Base-by-base conservation (phyloP, 2,888 invertebrate genomes). In the Euphydryas editha region DNA sequence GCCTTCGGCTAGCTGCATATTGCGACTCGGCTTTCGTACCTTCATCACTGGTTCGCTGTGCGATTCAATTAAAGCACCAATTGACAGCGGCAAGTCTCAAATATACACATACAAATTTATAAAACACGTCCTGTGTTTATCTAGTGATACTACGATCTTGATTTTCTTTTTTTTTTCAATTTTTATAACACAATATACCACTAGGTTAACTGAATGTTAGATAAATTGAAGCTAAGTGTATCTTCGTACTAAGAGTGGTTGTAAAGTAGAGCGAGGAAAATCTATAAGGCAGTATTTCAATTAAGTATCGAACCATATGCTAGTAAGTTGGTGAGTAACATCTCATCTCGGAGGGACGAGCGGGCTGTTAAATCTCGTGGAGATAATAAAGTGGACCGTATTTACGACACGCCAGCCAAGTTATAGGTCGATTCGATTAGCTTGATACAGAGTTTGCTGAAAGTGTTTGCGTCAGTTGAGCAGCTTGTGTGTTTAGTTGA, bases 381-480 rank as follows among this genome's bases (percentile, higher is more conserved):
- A 81, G 85, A 84, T 84, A 86, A 82, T 86, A 85, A 85, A 85
- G 81, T 83, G 80, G 80, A 79, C 80, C 72, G 82, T 84, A 84
- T 86, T 87, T 85, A 84, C 84, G 84, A 81, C 76, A 75, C 78
- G 81, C 81, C 73, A 78, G 78, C 78, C 78, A 79, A 86, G 83
- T 83, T 82, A 82, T 83, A 81, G 86, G 84, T 82, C 83, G 84
- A 87, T 87, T 86, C 84, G 86, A 87, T 87, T 86, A 87, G 83
- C 78, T 73, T 78, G 81, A 80, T 82, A 82, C 78, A 77, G 78
- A 81, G 86, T 85, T 82, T 85, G 81, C 78, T 75, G 80, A 81
- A 82, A 83, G 80, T 83, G 83, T 83, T 83, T 80, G 81, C 81
- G 80, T 81, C 79, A 81, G 78, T 81, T 78, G 76, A 76, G 73